These are phyloP conservation scores for Margarornis squamiger DNA, from an alignment of 2,797 vertebrate genomes.

Conservation along the genomic window DNA sequence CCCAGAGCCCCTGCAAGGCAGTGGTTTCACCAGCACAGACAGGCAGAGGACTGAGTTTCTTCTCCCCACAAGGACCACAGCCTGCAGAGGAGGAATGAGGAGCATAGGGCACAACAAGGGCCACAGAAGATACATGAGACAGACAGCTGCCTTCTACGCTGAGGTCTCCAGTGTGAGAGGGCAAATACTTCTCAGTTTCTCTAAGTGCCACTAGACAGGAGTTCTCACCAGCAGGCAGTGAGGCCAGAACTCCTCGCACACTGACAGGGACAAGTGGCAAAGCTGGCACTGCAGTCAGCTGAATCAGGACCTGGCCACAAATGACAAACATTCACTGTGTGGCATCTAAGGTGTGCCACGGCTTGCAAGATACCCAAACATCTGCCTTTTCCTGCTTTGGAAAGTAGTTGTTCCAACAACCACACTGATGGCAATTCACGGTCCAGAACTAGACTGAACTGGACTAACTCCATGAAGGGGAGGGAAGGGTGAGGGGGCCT, in stretches of 20 bases:
- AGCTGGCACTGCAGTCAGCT: not conserved
- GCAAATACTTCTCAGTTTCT: not conserved
- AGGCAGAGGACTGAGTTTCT: not conserved
- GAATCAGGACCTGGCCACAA: not conserved
- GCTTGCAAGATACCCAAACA: not conserved
- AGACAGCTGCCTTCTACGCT: not conserved
- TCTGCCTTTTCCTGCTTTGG: not conserved
- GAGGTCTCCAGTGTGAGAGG: not conserved
- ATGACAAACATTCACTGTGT: fast-evolving
- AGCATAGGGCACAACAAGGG: fast-evolving
- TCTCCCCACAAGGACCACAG: not conserved
- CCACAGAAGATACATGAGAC: not conserved
- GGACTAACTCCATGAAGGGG: fast-evolving
- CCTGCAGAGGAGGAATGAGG: not conserved
- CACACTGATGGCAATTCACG: fast-evolving
- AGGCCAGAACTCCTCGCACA: not conserved
- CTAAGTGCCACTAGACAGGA: not conserved
- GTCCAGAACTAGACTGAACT: not conserved
- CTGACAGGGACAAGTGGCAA: fast-evolving
- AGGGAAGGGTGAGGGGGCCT: not conserved
- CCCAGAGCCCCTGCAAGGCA: not conserved
- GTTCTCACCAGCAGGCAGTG: not conserved
- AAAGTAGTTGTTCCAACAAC: not conserved
- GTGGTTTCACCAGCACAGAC: not conserved
- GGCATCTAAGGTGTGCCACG: fast-evolving